Base-by-base conservation (phyloP, 2,797 vertebrate species). In the Pangasius mekongensis region DNA sequence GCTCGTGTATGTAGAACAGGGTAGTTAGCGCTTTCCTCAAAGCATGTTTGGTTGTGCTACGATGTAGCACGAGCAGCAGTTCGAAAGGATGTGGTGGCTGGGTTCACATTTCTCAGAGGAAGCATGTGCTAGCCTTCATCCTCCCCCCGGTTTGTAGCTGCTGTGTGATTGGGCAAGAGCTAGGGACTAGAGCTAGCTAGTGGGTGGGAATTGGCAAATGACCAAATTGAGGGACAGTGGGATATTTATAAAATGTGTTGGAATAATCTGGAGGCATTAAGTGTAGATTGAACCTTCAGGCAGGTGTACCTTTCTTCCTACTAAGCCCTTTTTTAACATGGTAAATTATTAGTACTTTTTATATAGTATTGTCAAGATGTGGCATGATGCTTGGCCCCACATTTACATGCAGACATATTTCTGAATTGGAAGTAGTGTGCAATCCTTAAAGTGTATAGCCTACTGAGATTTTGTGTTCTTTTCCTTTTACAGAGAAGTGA, bases 401-500 rank as follows among this genome's bases (percentile, higher is more conserved):
- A 54, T 30, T 56, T 56, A 56, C n/a, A 77, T 30, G 13, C 24
- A n/a, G 14, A 49, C 24, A 52, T 78, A 8, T 49, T 77, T 30
- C 5, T 78, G 6, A 18, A 54, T 78, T 30, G 76, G 18, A 30
- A 49, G 22, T 16, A 52, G 22, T 39, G 33, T 66, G 33, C 5
- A 8, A 5, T 52, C 39, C 20, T 52, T 9, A 33, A 52, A 52
- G 64, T 33, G 36, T 43, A 24, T 24, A 47, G 54, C 20, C 1
- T 30, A 16, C 13, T 84, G 62, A 14, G n/a, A 56, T 56, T 56
- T 9, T 27, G 33, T n/a, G 0, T 84, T 86, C 66, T 81, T 22
- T 83, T 83, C 24, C n/a, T 88, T 78, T 83, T 56, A 54, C 93
- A 99, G 99, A 96, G 99, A 99, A 95, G 99, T 99, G 85, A 99